Evolutionary conservation across 2,888 invertebrate species (phyloP), one percentile per base, ranked within the genome.

Genomic region (Apamea sordens): DNA sequence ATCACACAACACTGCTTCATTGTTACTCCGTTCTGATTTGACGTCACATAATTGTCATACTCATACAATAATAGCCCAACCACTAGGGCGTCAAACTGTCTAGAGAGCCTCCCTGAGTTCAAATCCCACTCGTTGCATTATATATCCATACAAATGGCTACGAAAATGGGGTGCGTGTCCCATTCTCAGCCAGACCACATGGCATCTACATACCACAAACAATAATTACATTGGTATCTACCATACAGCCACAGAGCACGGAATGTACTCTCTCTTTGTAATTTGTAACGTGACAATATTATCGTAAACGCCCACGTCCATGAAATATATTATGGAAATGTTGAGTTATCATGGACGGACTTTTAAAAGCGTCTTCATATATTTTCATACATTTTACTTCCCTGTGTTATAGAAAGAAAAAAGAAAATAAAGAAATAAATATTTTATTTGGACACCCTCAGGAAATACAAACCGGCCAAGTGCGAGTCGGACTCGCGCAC

Each of bases 171-270:
- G 28, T 53, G 5, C 36, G 32, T 44, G 44, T 44, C 15, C n/a
- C n/a, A 56, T 32, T 56, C 11, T 13, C 15, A 32, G 11, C 32
- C 44, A n/a, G n/a, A 78, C 65, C n/a, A 56, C 41, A 65, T 47
- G 56, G 56, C 78, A 78, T 11, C 56, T 11, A 47, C 53, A 36
- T 67, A 77, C 79, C 67, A 50, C 47, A 79, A 28, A 59, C 59
- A 79, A 47, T 67, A 78, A 79, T 67, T 50, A 77, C 56, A 65
- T 21, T 36, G n/a, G 56, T 21, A 56, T 77, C 32, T 32, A 15
- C 24, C 18, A 28, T 15, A 36, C 6, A 36, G 13, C 65, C 65
- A 36, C 13, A 65, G 64, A 65, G 32, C 32, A 32, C 32, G 64
- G 11, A 21, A 64, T 21, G 50, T 21, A 2, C 1, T 10, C 44